phyloP scores from a whole-genome alignment of 2,113 vertebrate species.

The Callaeas wilsoni region DNA sequence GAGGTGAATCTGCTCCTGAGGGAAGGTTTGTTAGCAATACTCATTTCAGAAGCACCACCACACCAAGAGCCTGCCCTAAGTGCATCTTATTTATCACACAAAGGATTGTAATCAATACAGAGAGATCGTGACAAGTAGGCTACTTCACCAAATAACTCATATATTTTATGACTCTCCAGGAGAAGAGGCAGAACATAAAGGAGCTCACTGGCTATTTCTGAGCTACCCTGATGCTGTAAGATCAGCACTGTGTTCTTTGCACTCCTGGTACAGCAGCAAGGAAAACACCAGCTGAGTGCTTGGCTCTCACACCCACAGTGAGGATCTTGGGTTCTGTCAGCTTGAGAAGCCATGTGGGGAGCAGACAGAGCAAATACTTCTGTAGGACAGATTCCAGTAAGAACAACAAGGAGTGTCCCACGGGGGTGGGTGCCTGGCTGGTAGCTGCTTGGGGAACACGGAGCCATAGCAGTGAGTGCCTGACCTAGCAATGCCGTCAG shows the following conservation, averaged over 20 bases:
- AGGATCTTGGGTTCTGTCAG: background rate
- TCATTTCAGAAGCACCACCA: background rate
- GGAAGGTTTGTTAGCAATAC: background rate
- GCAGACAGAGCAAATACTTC: background rate
- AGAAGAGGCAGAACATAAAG: background rate
- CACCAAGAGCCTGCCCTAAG: background rate
- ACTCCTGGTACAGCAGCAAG: background rate
- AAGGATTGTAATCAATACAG: background rate
- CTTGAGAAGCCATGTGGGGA: background rate
- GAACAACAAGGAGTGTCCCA: background rate
- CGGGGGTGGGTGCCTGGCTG: background rate
- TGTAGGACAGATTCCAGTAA: background rate
- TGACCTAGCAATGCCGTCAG: background rate
- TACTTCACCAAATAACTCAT: background rate
- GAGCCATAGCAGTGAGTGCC: rapidly evolving
- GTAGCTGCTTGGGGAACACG: background rate
- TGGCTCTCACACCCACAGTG: background rate
- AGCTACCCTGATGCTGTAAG: background rate
- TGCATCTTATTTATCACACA: background rate
- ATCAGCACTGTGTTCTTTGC: background rate
- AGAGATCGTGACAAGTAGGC: background rate
- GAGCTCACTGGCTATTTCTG: background rate
- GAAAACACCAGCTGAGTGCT: background rate
- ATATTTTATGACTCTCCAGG: background rate
- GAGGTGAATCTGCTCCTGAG: background rate